Base-by-base conservation (phyloP, 2,113 vertebrate genomes). In the Dendropsophus ebraccatus region DNA sequence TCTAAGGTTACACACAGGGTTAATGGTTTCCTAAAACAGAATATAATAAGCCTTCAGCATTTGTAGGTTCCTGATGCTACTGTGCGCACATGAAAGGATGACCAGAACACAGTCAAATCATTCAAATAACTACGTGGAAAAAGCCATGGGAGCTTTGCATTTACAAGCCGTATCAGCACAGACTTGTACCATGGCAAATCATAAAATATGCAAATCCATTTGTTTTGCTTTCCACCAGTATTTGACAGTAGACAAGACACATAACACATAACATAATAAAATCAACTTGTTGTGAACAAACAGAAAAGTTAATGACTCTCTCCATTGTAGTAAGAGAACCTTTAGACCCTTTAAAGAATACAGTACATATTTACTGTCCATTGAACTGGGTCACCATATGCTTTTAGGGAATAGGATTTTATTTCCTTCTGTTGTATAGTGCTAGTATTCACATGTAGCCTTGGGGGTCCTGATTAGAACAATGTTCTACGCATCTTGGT, bases 121-220 rank as follows among this genome's bases (percentile, higher is more conserved):
- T 77, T 77, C 75, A 54, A 77, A 56, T 77, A 32, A 54, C 30
- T 56, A 14, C 2, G 47, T 28, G 19, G 72, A 25, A 75, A 77
- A 77, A 54, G 75, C 28, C 17, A 56, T 2, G 19, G 7, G 19
- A 50, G 23, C 19, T 49, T 5, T 25, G 1, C 5, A 77, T 77
- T 77, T 56, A 32, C 50, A 77, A 54, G 50, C 23, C 1, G 28
- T 35, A 23, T 21, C 25, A 23, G 16, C 25, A 25, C 50, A 25
- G 25, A 13, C n/a, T 25, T 21, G 1, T 54, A 49, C 50, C 50
- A 32, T 76, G 30, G 50, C 7, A 74, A 4, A 45, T 25, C 41
- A 17, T 12, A 54, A 77, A 35, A 52, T 17, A 77, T 54, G 50
- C 75, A 77, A 77, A 77, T 25, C 13, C 1, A 19, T 54, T 16